Conservation (phyloP, 2,888 invertebrate genomes). For the Hypomecis punctinalis region DNA sequence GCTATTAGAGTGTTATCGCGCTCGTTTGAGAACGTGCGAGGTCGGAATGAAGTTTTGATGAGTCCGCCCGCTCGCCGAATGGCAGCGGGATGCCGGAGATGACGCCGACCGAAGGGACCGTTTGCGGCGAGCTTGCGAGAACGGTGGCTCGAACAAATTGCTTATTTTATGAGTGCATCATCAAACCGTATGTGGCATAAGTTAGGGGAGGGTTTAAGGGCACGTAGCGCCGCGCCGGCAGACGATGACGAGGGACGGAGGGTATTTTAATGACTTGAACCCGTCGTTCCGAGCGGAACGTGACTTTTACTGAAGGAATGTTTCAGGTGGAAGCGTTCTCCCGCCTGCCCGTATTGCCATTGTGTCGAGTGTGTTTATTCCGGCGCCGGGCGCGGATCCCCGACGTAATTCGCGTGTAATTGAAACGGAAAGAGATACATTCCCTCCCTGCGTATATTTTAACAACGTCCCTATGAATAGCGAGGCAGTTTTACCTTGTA, state of each 20-base stretch:
- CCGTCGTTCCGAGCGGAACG: slow-evolving; percentile 23
- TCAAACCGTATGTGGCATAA: slow-evolving; percentile 17
- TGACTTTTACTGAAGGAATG: slow-evolving; percentile 34
- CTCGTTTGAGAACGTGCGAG: slow-evolving; percentile 32
- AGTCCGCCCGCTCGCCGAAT: slow-evolving; percentile 20
- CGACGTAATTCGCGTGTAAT: slow-evolving; percentile 31
- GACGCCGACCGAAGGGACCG: slow-evolving; percentile 9
- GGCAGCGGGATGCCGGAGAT: slow-evolving; percentile 16
- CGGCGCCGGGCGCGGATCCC: slow-evolving; percentile 20
- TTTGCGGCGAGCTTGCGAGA: slow-evolving; percentile 8
- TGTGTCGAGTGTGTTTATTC: slow-evolving; percentile 23
- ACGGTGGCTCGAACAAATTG: slow-evolving; percentile 12
- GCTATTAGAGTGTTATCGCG: slow-evolving; percentile 40
- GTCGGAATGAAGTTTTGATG: slow-evolving; percentile 42
- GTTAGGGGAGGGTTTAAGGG: slow-evolving; percentile 16
- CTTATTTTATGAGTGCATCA: slow-evolving; percentile 28
- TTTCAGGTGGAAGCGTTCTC: slow-evolving; percentile 29
- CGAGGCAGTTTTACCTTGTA: slow-evolving; percentile 22
- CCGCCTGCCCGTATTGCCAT: slow-evolving; percentile 21
- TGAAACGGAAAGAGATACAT: slow-evolving; percentile 32
- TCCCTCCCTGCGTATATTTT: slow-evolving; percentile 17
- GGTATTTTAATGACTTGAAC: slow-evolving; percentile 34
- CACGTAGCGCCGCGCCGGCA: slow-evolving; percentile 23
- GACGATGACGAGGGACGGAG: slow-evolving; percentile 18
- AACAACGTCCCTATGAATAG: slow-evolving; percentile 20